These are phyloP conservation scores for Melanargia galathea DNA, from an alignment of 2,888 invertebrate species.

Conservation along the genomic window DNA sequence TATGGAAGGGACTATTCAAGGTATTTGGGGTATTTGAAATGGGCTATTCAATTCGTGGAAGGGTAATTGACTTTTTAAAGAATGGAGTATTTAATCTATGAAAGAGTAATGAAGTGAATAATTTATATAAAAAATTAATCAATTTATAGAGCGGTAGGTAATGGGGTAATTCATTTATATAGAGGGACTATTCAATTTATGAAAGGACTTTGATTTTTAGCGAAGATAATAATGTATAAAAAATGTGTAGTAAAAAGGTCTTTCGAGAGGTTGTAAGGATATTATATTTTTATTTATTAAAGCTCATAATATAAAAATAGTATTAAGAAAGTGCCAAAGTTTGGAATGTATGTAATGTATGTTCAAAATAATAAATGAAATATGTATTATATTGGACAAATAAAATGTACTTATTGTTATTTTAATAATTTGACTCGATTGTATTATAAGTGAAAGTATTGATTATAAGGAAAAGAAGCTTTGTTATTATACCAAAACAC, in stretches of 20 bases:
- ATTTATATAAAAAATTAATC: not conserved
- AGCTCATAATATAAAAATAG: constrained; percentile 15
- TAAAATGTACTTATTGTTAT: constrained; percentile 16
- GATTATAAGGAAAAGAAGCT: constrained; percentile 13
- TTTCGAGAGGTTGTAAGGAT: not conserved
- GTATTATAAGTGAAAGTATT: constrained; percentile 9
- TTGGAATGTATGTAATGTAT: constrained; percentile 13
- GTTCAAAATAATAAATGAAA: not conserved
- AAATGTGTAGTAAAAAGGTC: not conserved
- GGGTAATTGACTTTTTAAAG: not conserved
- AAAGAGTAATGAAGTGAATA: not conserved
- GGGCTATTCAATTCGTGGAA: not conserved
- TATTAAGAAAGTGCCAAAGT: constrained; percentile 25
- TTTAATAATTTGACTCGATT: not conserved
- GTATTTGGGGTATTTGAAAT: not conserved
- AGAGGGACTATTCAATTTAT: not conserved
- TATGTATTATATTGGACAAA: constrained; percentile 14
- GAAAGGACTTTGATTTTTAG: not conserved
- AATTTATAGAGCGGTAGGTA: not conserved
- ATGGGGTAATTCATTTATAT: not conserved
- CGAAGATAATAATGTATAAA: not conserved
- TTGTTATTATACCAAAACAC: constrained; percentile 25
- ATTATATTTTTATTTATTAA: constrained; percentile 3
- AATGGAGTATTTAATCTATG: not conserved
- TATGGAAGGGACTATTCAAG: not conserved